Evolutionary conservation across 64 coral and sea anemone species (phyloP), one percentile per base, ranked within the genome.

Genomic region (Exaiptasia diaphana): DNA sequence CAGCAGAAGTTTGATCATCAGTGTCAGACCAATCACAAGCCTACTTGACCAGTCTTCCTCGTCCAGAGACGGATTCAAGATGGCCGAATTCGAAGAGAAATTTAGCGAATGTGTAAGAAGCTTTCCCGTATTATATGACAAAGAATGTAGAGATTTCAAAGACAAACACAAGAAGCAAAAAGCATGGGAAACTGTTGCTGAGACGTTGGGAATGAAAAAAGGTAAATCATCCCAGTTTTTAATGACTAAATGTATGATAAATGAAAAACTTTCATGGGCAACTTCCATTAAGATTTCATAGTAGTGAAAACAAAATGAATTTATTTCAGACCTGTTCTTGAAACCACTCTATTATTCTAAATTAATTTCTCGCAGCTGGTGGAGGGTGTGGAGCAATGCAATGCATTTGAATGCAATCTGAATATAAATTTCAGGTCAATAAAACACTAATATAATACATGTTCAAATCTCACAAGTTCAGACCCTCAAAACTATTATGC

Each of bases 121-220:
- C 34, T 75, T 75, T 23, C 67, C 36, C 29, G 35, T 74, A 30
- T 32, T 83, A 48, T 83, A 83, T 32, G 61, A 83, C 41, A 83
- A 83, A 39, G 52, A 45, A 24, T 54, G 45, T 17, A 44, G 18
- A 27, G 64, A 70, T 49, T 70, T 70, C 43, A 83, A 83, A 52
- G 77, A 65, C 23, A 65, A 39, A 49, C 20, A 81, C 58, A 81
- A 71, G 42, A 70, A 83, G 37, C 44, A 70, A 71, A 25, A 50
- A 68, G 80, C 79, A 43, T 81, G 77, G 56, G 41, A 64, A 28
- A 8, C 40, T 64, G 77, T 81, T 46, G 58, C 77, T 0, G 50
- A 81, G 18, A 54, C 52, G 24, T n/a, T 54, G 5, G 7, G 52
- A 54, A 54, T 7, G 52, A 54, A 54, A 7, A 54, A 54, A 54